These are phyloP conservation scores for Leptatherina wallacei DNA, from an alignment of 2,797 vertebrate genomes.

Conservation along the genomic window DNA sequence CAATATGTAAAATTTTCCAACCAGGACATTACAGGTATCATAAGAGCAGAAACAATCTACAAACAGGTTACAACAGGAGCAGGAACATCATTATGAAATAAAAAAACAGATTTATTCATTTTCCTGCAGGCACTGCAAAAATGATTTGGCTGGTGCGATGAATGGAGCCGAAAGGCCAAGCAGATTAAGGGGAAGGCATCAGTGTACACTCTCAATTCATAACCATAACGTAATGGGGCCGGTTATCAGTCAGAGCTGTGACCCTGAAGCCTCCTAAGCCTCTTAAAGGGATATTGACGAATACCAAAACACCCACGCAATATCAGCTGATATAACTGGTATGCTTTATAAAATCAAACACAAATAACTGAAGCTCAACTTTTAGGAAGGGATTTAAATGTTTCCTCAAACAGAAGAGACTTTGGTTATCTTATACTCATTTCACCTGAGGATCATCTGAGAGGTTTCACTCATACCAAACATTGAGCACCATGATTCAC, in stretches of 20 bases:
- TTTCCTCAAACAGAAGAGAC: constrained; percentile 8
- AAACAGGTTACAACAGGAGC: constrained; percentile 53
- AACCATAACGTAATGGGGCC: constrained; percentile 59
- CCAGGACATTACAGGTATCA: constrained; percentile 34
- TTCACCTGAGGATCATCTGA: constrained; percentile 56
- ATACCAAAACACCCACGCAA: constrained; percentile 36
- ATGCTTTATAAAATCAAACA: constrained; percentile 19
- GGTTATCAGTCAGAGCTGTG: constrained; percentile 39
- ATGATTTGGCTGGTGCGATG: constrained; percentile 64
- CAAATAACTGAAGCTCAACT: constrained; percentile 13
- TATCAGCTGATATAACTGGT: constrained; percentile 27
- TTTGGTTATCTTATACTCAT: constrained; percentile 34
- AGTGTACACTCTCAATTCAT: constrained; percentile 62
- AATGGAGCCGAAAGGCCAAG: constrained; percentile 49
- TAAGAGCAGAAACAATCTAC: constrained; percentile 26
- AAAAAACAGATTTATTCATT: constrained; percentile 32
- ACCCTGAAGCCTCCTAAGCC: constrained; percentile 73
- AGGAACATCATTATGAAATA: constrained; percentile 40
- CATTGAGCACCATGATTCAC: constrained; percentile 36
- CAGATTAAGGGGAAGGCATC: constrained; percentile 56
- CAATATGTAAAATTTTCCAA: constrained; percentile 43
- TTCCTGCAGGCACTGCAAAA: constrained; percentile 72
- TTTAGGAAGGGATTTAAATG: background rate
- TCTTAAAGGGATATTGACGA: constrained; percentile 68
- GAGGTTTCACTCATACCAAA: constrained; percentile 19